phyloP scores from a whole-genome alignment of 1,140 invertebrate species.

The Oryzaephilus surinamensis region DNA sequence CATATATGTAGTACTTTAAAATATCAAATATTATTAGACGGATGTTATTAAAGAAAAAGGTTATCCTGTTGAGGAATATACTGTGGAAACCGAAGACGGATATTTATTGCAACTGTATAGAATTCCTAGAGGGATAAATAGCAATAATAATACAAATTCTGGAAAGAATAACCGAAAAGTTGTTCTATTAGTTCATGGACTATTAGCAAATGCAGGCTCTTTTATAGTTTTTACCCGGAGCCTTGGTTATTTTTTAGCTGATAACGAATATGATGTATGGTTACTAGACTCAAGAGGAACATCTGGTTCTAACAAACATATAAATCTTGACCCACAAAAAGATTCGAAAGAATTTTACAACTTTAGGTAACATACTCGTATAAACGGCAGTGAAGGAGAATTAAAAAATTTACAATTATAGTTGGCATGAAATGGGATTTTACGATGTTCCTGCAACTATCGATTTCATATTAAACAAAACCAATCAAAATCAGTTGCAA shows the following conservation, averaged over 20 bases:
- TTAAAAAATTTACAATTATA: constrained; percentile 35
- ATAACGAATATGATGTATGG: constrained; percentile 17
- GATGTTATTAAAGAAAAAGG: constrained; percentile 24
- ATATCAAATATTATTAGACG: too few species aligned
- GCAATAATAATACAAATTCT: constrained; percentile 16
- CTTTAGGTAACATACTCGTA: not conserved
- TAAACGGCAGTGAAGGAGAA: too few species aligned
- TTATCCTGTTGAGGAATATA: constrained; percentile 31
- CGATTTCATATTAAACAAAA: constrained; percentile 43
- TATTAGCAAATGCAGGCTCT: constrained; percentile 58
- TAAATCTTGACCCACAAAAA: constrained; percentile 36
- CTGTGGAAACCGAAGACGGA: constrained; percentile 43
- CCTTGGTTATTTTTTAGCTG: constrained; percentile 24
- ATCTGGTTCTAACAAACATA: constrained; percentile 49
- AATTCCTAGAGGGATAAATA: constrained; percentile 29
- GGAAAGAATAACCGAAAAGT: constrained; percentile 35
- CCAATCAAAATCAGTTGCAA: constrained; percentile 36
- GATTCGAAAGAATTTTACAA: constrained; percentile 43
- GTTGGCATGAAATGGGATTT: constrained; percentile 57
- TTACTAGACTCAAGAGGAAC: constrained; percentile 51
- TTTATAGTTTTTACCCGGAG: constrained; percentile 47
- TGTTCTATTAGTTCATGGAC: constrained; percentile 54
- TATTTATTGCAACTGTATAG: constrained; percentile 38
- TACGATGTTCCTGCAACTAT: constrained; percentile 53
- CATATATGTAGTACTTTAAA: too few species aligned